These are phyloP conservation scores for Chrysaora quinquecirrha DNA, from an alignment of 30 jellyfish, hydroid and myxozoan species.

Conservation along the genomic window DNA sequence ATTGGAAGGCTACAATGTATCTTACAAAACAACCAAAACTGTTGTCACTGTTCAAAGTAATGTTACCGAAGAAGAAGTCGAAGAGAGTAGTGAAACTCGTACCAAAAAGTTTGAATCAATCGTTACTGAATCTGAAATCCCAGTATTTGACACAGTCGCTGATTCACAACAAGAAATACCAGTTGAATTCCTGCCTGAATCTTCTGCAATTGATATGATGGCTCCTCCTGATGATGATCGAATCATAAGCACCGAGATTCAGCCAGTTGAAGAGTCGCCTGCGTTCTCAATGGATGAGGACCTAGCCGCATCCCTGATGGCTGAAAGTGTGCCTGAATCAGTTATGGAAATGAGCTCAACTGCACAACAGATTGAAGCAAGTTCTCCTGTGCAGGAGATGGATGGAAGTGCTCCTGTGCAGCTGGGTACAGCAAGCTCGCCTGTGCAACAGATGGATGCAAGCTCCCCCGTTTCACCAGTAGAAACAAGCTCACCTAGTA, in stretches of 20 bases:
- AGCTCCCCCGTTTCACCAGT: slow-evolving; percentile 9
- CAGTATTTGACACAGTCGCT: neutral
- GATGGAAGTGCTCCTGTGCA: neutral
- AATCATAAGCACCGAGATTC: neutral
- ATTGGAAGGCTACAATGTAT: slow-evolving; percentile 60
- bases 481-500: slow-evolving; percentile 38
- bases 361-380: slow-evolving; percentile 9
- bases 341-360: too few species aligned
- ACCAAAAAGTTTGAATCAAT: slow-evolving; percentile 8
- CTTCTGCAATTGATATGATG: neutral
- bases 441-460: slow-evolving; percentile 14
- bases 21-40: slow-evolving; percentile 53
- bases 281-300: neutral
- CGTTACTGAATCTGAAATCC: slow-evolving; percentile 23
- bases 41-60: slow-evolving; percentile 70
- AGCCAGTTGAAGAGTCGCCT: neutral
- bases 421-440: slow-evolving; percentile 11
- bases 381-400: slow-evolving; percentile 14
- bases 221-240: neutral
- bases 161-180: neutral
- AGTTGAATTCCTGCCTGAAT: neutral
- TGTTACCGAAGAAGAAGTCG: slow-evolving; percentile 58
- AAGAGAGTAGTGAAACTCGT: slow-evolving; percentile 13
- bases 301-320: neutral
- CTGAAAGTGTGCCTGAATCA: slow-evolving; percentile 29